A percentile compares a stretch with the other conserved stretches of the same genome.
These are phyloP conservation scores for Luperina testacea DNA, from an alignment of 2,888 invertebrate species.

Conservation along the genomic window DNA sequence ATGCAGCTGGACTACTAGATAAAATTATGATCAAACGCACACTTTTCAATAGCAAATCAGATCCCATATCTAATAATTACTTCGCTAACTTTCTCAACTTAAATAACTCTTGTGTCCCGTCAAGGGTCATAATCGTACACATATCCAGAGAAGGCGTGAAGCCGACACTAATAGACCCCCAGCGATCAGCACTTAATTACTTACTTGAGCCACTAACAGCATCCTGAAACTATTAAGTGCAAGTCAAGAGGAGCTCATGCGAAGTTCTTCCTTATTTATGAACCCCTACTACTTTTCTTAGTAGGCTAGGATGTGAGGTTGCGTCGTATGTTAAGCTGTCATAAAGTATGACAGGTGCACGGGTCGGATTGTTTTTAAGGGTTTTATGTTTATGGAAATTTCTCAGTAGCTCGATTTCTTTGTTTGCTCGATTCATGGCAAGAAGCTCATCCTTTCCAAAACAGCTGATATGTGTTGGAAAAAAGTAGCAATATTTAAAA, in stretches of 20 bases:
- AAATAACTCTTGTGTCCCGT: background rate
- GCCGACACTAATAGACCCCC: constrained; percentile 57
- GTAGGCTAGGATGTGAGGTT: background rate
- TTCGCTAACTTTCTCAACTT: constrained; percentile 14
- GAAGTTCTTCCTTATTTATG: constrained; percentile 61
- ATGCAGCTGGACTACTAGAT: too few species aligned
- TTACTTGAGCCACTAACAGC: constrained; percentile 44
- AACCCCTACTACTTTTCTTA: constrained; percentile 42
- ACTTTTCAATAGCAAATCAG: background rate
- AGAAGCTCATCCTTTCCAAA: background rate
- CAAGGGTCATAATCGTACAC: constrained; percentile 29
- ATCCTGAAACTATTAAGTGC: constrained; percentile 61
- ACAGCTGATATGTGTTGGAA: background rate
- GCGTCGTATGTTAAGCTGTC: background rate
- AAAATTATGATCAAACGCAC: background rate
- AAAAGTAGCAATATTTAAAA: background rate
- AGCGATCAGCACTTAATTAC: constrained; percentile 57
- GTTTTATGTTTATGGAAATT: background rate
- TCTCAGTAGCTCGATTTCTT: background rate
- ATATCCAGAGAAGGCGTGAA: constrained; percentile 41
- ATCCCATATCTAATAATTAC: background rate
- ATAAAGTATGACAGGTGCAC: background rate
- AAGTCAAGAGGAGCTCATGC: constrained; percentile 40
- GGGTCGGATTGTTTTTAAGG: background rate
- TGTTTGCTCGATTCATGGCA: too few species aligned